Base-by-base conservation (phyloP, 2,113 vertebrate species). In the Blennius ocellaris region DNA sequence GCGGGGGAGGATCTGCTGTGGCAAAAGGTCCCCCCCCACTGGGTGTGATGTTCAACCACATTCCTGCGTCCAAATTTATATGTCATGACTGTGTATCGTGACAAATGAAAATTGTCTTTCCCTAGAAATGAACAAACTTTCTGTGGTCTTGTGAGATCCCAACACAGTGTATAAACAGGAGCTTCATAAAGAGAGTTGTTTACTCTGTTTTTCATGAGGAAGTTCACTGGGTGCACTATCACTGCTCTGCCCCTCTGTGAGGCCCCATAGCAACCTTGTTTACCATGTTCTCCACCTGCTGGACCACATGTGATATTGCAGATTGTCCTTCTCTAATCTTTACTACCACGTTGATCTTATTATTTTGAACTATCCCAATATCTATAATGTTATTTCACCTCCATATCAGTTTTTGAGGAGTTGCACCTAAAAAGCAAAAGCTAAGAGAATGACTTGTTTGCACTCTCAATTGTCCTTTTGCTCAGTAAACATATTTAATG, bases 221-320 rank as follows among this genome's bases (percentile, higher is more conserved):
- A 88, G 88, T 90, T 87, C 84, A 90, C 44, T 63, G 64, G 48
- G 87, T 90, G 17, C 73, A 82, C 43, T 54, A 58, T 81, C 60
- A 73, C 69, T 12, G 60, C 74, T 78, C 61, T 78, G 21, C 88
- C 89, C 89, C 77, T 79, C 10, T 16, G 55, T 56, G 47, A 80
- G 87, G 86, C 84, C 88, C 64, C 86, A 71, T 44, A 16, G 64
- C 48, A 64, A 44, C 41, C 37, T 30, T 8, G 0, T 16, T 9
- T 11, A 48, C 69, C 78, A 70, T 62, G 14, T 51, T 83, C 44
- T 84, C 60, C 87, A 80, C 82, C 90, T 87, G 74, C 84, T 89
- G 93, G 75, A 9, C 61, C 50, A 0, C 63, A 55, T 2, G 7
- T 8, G 43, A 36, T 16, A 59, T 57, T 89, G 69, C 86, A 84